Base-by-base conservation (phyloP, 2,113 vertebrate genomes). In the Thunnus maccoyii region DNA sequence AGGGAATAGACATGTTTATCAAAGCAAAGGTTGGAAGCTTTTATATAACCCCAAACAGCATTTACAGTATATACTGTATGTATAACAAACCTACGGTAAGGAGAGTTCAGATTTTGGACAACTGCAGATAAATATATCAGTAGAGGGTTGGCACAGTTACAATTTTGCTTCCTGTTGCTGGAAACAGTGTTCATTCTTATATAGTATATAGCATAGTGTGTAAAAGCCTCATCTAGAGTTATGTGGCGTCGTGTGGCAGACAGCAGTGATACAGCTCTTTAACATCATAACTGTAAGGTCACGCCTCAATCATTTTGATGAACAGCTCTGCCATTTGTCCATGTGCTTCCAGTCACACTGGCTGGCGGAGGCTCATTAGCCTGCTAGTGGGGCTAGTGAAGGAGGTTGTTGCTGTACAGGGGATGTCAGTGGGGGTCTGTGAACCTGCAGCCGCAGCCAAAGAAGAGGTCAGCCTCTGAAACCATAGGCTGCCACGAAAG, bases 341-440 rank as follows among this genome's bases (percentile, higher is more conserved):
- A 5, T 75, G 80, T 76, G 78, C 81, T 78, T 75, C 32, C 77
- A 63, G 84, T 78, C 72, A 63, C 76, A 56, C 66, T 64, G 72
- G 60, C 68, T 72, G 72, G 73, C 4, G 2, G 74, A 85, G 74
- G 50, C 83, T 94, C 90, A 90, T 94, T 91, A 93, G 57, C 65
- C 25, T 2, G 58, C 75, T 57, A 74, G 69, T 76, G 86, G 80
- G 72, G 87, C 78, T 22, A 44, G 67, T 77, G 85, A 82, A 82
- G 85, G 76, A 80, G 81, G 74, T 72, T 76, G 60, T 44, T 64
- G 57, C 78, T 57, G 78, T 61, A 54, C 58, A 51, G 77, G 67
- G 47, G 75, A 76, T 61, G 78, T 72, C 77, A 73, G 86, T 2
- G 48, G 79, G 82, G 82, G 60, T 32, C 72, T 78, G 68, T 54